Conservation (phyloP, 2,888 invertebrate genomes). For the Drosophila acutilabella region DNA sequence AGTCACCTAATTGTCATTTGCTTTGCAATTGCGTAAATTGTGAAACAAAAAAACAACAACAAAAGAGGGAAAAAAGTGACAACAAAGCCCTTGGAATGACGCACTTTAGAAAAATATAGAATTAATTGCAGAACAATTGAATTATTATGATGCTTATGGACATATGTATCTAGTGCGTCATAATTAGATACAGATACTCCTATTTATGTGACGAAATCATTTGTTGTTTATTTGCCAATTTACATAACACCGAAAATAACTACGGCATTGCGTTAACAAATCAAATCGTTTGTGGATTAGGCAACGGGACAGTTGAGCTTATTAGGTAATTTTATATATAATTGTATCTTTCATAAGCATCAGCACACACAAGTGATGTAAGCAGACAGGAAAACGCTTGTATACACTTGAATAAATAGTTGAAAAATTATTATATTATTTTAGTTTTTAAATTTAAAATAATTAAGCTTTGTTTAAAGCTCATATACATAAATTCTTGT, state of each 20-base stretch:
- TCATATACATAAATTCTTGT: too few species aligned
- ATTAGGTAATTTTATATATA: neutral
- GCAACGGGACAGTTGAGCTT: neutral
- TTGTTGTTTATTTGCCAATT: neutral
- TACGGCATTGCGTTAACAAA: constrained; percentile 2
- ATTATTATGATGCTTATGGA: neutral
- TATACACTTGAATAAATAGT: too few species aligned
- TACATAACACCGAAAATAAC: constrained; percentile 12
- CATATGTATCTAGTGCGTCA: too few species aligned
- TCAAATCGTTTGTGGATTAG: neutral
- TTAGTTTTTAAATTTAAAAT: too few species aligned
- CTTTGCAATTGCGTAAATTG: constrained; percentile 48
- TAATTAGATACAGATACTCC: constrained; percentile 1
- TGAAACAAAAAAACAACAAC: neutral
- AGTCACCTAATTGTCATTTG: constrained; percentile 20
- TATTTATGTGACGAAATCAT: too few species aligned
- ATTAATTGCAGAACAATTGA: constrained; percentile 28
- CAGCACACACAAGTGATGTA: too few species aligned
- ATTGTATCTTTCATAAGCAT: neutral
- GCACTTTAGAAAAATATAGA: constrained; percentile 30
- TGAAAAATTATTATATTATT: too few species aligned
- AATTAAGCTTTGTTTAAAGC: too few species aligned
- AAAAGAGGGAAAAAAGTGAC: neutral
- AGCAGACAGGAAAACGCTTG: too few species aligned
- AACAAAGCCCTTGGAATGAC: constrained; percentile 32